phyloP scores from a whole-genome alignment of 2,888 invertebrate genomes.

The Sinhomidia bicolor region DNA sequence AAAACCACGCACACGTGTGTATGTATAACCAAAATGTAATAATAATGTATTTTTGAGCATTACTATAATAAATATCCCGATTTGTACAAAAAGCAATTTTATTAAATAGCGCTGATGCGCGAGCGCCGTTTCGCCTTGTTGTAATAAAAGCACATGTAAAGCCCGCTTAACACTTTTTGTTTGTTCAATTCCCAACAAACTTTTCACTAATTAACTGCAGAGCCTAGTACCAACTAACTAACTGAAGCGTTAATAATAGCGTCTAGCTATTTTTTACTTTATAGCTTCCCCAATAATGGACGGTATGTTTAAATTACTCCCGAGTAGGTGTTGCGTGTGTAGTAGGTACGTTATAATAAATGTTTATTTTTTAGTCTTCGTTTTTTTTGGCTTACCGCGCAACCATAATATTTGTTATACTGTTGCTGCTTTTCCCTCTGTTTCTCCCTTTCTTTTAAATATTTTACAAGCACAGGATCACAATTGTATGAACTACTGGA shows the following conservation, averaged over 20 bases:
- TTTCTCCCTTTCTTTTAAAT: conserved; percentile 73
- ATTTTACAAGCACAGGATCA: conserved; percentile 76
- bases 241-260: conserved; percentile 9
- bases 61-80: too few relatives aligned
- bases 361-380: neutral
- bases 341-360: neutral
- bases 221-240: neutral
- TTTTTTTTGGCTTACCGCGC: conserved; percentile 65
- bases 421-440: conserved; percentile 50
- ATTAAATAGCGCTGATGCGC: too few relatives aligned
- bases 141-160: too few relatives aligned
- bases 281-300: neutral
- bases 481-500: conserved; percentile 58
- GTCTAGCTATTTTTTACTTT: conserved; percentile 9
- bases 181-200: too few relatives aligned
- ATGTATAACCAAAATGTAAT: too few relatives aligned
- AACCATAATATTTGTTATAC: conserved; percentile 51
- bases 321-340: conserved; percentile 29
- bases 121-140: too few relatives aligned
- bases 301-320: neutral
- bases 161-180: too few relatives aligned
- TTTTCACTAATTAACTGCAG: too few relatives aligned
- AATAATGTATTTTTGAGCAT: too few relatives aligned
- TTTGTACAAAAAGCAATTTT: too few relatives aligned
- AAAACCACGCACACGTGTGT: neutral